These are phyloP conservation scores for Cnemophilus loriae DNA, from an alignment of 2,113 vertebrate genomes.

Conservation along the genomic window DNA sequence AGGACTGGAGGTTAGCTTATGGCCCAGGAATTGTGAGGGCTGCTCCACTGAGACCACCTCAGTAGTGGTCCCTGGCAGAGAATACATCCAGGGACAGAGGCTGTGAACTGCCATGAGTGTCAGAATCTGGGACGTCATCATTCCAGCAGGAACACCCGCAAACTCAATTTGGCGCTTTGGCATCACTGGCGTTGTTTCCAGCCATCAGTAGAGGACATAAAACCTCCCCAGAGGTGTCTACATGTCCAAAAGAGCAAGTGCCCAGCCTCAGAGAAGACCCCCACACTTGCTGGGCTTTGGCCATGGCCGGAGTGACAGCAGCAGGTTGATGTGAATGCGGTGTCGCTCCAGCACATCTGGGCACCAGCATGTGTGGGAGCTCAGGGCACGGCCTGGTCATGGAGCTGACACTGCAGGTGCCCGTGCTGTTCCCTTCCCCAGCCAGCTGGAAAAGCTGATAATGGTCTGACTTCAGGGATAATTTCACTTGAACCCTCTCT, in stretches of 20 bases:
- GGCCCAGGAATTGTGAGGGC: background rate
- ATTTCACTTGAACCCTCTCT: background rate
- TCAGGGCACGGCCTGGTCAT: background rate
- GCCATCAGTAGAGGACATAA: accelerated
- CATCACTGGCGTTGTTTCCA: accelerated
- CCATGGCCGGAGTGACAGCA: background rate
- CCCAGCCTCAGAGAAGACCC: background rate
- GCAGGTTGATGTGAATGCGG: background rate
- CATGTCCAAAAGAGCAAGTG: accelerated
- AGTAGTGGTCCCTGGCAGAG: background rate
- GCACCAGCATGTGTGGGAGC: accelerated
- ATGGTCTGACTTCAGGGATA: background rate
- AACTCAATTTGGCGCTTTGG: background rate
- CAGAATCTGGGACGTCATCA: background rate
- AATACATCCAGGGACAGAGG: background rate
- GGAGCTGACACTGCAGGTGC: background rate
- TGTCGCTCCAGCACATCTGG: background rate
- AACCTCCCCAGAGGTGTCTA: background rate
- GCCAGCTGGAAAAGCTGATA: background rate
- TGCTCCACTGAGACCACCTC: background rate
- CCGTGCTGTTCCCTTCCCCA: background rate
- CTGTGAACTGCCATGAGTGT: background rate
- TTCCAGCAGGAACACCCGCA: background rate
- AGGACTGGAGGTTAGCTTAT: background rate
- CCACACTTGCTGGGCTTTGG: accelerated